A percentile compares a stretch with the other conserved stretches of the same genome.
phyloP scores from a whole-genome alignment of 2,797 vertebrate genomes.

The Rhinophrynus dorsalis region DNA sequence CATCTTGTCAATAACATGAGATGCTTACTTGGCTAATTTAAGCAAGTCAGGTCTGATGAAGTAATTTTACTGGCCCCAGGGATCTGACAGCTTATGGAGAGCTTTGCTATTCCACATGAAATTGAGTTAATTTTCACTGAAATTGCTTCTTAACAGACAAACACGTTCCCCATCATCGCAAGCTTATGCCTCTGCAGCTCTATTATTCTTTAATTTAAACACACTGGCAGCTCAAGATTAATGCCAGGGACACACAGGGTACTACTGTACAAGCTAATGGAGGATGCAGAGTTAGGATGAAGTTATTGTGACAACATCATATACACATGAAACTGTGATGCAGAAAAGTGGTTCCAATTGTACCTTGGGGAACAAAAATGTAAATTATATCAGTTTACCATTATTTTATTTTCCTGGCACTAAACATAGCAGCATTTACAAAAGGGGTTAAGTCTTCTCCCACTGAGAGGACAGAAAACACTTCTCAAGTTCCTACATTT shows the following conservation, averaged over 20 bases:
- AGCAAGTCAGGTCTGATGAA: slow-evolving; percentile 74
- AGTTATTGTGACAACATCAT: slow-evolving; percentile 6
- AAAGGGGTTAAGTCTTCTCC: too few species aligned
- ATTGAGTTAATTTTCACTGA: slow-evolving; percentile 81
- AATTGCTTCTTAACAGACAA: slow-evolving; percentile 81
- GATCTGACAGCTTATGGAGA: slow-evolving; percentile 74
- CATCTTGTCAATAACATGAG: slow-evolving; percentile 69
- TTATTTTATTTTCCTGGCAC: too few species aligned
- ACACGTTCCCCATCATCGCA: slow-evolving; percentile 73
- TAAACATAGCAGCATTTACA: too few species aligned
- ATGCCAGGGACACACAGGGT: slow-evolving; percentile 62
- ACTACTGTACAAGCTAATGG: slow-evolving; percentile 53
- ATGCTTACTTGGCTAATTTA: slow-evolving; percentile 76
- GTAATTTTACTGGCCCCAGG: slow-evolving; percentile 76
- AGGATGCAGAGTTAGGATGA: slow-evolving; percentile 1
- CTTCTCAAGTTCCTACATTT: too few species aligned
- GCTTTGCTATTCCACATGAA: slow-evolving; percentile 74
- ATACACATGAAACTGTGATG: too few species aligned
- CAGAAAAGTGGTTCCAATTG: too few species aligned
- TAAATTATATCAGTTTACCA: too few species aligned
- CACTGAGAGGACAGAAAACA: too few species aligned
- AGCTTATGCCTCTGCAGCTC: slow-evolving; percentile 71
- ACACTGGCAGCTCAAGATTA: slow-evolving; percentile 62
- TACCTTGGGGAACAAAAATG: too few species aligned
- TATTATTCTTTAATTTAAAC: slow-evolving; percentile 77